Evolutionary conservation across 2,888 invertebrate genomes (phyloP), one percentile per base, ranked within the genome.

Genomic region (Dicranocentrus wangi): DNA sequence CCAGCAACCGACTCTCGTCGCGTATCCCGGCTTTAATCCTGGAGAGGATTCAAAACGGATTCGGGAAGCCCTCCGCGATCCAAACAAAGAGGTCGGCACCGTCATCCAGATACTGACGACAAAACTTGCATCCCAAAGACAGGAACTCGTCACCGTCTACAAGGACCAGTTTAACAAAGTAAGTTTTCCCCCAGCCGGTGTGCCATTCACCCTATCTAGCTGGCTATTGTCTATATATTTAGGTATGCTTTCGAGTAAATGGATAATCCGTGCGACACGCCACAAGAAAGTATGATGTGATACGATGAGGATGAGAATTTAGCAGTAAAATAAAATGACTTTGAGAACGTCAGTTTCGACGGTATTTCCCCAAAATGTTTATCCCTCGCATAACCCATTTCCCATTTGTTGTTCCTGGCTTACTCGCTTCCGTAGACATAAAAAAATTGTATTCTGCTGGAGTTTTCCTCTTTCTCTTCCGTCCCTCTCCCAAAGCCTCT

Each of bases 91-190:
- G 78, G 88, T 88, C 63, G 85, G 86, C 10, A 82, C 85, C 15
- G 87, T 90, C 83, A 87, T 89, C 66, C 78, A 83, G 69, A 87
- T 89, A 15, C 84, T 90, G 83, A 88, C 88, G 8, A 81, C 88
- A 0, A 88, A 89, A 85, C 89, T 89, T 82, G 89, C 86, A 69
- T 87, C 87, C 10, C 89, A 90, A 82, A 86, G 89, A 55, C 84
- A 78, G 21, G 82, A 84, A 47, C 76, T 84, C 27, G 72, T 61
- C 7, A 75, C 79, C 1, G 73, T 77, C 17, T 84, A 84, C 82
- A 80, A 80, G 70, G 80, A 82, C 39, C 72, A 76, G 77, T 75
- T 76, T 39, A 75, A 55, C 32, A 70, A 71, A 66, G 83, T 83
- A 76, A 75, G 63, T 60, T 2, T 8, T 21, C 19, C 32, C 2